Evolutionary conservation across 2,888 invertebrate genomes (phyloP).

Genomic region (Operophtera brumata): DNA sequence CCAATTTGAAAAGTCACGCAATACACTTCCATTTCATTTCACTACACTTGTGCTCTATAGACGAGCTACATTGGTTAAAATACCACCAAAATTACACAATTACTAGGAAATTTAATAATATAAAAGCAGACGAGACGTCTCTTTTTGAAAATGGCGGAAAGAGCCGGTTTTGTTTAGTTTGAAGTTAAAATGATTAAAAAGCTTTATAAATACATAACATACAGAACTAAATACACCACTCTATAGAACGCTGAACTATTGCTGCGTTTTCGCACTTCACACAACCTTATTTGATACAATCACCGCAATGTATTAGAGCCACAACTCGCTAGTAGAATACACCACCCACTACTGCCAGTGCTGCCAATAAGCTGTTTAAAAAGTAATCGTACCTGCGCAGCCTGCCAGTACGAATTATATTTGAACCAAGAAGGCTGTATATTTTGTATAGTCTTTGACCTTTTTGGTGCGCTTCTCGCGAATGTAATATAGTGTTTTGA

Average conservation of each 20-base stretch:
- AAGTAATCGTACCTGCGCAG: constrained; percentile 44
- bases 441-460: constrained; percentile 2
- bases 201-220: no score
- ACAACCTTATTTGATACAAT: not conserved
- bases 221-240: no score
- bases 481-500: constrained; percentile 14
- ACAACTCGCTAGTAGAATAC: constrained; percentile 5
- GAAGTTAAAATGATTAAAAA: no score
- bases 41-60: no score
- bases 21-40: no score
- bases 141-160: no score
- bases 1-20: no score
- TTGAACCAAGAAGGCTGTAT: constrained; percentile 27
- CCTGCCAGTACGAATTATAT: constrained; percentile 50
- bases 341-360: constrained; percentile 25
- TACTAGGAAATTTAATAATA: no score
- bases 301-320: constrained; percentile 4
- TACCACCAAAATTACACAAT: no score
- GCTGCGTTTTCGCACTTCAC: not conserved
- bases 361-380: constrained; percentile 42
- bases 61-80: no score
- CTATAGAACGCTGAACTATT: not conserved
- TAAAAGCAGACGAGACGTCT: no score
- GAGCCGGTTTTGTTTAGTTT: no score
- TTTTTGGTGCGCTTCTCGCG: constrained; percentile 1